Conservation (phyloP, 2,113 vertebrate genomes). For the Myiagra hebetior region DNA sequence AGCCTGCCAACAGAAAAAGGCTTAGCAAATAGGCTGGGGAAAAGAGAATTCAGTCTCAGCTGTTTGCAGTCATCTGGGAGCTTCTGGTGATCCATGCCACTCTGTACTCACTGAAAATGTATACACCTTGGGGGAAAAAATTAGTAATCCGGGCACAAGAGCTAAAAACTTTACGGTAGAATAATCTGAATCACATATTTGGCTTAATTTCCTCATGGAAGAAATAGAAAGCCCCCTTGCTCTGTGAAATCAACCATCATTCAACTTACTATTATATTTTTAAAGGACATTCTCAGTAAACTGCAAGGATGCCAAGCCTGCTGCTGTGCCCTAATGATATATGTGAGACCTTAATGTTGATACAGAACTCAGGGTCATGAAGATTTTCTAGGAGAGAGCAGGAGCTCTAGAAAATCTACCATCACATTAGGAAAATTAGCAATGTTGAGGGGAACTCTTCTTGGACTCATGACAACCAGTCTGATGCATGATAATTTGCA, state of each 20-base stretch:
- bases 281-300: not conserved
- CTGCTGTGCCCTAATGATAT: not conserved
- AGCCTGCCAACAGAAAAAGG: not conserved
- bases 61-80: not conserved
- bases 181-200: slow-evolving; percentile 15
- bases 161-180: not conserved
- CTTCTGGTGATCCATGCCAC: not conserved
- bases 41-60: slow-evolving; percentile 1
- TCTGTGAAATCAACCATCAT: not conserved
- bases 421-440: not conserved
- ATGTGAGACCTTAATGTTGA: not conserved
- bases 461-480: not conserved
- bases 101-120: not conserved
- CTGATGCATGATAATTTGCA: not conserved
- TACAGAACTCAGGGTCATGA: not conserved
- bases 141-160: not conserved
- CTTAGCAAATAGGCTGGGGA: not conserved
- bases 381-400: not conserved
- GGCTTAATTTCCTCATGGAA: not conserved
- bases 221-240: not conserved
- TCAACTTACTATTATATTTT: not conserved
- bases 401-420: not conserved
- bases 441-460: not conserved
- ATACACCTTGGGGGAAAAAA: slow-evolving; percentile 17
- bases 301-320: not conserved